These are phyloP conservation scores for Helicoverpa armigera DNA, from an alignment of 1,140 invertebrate species.

Conservation along the genomic window DNA sequence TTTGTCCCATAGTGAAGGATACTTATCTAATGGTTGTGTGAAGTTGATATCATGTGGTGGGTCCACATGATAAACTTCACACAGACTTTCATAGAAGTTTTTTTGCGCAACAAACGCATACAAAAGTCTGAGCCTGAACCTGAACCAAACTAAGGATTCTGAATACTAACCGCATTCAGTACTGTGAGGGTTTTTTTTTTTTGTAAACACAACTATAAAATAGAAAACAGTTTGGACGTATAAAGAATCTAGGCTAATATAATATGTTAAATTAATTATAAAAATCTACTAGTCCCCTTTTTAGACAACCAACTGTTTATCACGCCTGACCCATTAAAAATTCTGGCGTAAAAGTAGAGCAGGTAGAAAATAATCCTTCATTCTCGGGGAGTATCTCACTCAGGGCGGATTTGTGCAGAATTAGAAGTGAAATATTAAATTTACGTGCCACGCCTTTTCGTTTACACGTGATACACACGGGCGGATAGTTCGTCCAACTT, in stretches of 20 bases:
- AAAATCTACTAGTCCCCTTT: not conserved
- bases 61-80: too few species aligned
- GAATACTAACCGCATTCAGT: too few species aligned
- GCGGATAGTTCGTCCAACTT: constrained; percentile 14
- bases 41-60: too few species aligned
- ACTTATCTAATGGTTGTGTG: too few species aligned
- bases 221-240: not conserved
- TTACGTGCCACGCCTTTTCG: constrained; percentile 48
- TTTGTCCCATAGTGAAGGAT: not conserved
- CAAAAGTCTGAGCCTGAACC: too few species aligned
- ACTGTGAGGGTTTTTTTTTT: too few species aligned
- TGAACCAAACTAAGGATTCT: too few species aligned
- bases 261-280: not conserved
- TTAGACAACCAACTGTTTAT: not conserved
- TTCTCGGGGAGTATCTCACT: constrained; percentile 34
- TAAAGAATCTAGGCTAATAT: not conserved
- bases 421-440: constrained; percentile 60
- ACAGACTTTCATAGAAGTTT: too few species aligned
- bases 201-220: not conserved
- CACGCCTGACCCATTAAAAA: constrained; percentile 37
- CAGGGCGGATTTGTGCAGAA: constrained; percentile 48
- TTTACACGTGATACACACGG: constrained; percentile 8
- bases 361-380: constrained; percentile 34
- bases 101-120: too few species aligned
- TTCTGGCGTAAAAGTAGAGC: constrained; percentile 18